Percentiles rank a stretch among this genome's conserved stretches.
These are phyloP conservation scores for Cyprinodon variegatus DNA, from an alignment of 2,113 vertebrate genomes.

Conservation along the genomic window DNA sequence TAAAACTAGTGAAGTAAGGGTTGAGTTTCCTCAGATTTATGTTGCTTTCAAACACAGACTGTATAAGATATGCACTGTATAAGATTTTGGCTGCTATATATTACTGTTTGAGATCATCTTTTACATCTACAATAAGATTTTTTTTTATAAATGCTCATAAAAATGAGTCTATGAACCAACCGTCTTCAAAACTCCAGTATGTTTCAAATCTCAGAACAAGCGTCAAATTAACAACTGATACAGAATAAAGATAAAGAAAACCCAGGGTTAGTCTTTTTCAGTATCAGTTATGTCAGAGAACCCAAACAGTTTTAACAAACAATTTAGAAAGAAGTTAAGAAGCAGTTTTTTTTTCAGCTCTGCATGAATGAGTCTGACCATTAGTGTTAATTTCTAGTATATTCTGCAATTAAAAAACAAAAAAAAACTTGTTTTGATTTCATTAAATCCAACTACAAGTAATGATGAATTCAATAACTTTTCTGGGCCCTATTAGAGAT, in stretches of 20 bases:
- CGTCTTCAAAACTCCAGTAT: too few species aligned
- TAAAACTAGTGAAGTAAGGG: conserved; percentile 2
- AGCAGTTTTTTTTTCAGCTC: background rate
- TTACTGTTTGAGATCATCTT: background rate
- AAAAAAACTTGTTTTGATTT: background rate
- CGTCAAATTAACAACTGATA: too few species aligned
- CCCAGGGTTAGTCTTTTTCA: too few species aligned
- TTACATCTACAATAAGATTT: background rate
- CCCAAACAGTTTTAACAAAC: too few species aligned
- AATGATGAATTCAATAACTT: background rate
- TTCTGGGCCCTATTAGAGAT: background rate
- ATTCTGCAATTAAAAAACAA: background rate
- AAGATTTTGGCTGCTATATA: background rate
- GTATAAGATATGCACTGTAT: background rate
- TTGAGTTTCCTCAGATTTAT: background rate
- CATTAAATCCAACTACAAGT: too few species aligned
- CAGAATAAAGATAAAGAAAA: too few species aligned
- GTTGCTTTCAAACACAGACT: background rate
- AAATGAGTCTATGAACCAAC: too few species aligned
- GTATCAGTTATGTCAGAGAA: too few species aligned
- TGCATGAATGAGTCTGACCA: background rate
- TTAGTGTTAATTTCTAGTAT: background rate
- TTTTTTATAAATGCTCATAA: background rate
- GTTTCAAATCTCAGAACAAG: too few species aligned
- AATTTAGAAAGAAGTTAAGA: too few species aligned